A percentile compares a stretch with the other conserved stretches of the same genome.
phyloP scores from a whole-genome alignment of 2,888 invertebrate genomes.

The Linnaemya vulpina region DNA sequence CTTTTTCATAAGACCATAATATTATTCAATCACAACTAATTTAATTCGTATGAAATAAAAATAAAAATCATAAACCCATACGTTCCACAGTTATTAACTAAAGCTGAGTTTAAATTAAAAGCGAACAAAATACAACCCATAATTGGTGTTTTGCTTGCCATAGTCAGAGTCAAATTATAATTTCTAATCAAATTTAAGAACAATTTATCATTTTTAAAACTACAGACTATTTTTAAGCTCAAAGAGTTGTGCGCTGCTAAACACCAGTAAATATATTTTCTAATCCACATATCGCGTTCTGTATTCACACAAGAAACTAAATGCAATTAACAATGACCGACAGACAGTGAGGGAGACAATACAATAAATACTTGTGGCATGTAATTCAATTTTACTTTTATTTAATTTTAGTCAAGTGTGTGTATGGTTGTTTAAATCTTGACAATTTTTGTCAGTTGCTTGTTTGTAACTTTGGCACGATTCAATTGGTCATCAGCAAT shows the following conservation, averaged over 20 bases:
- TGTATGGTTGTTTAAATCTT: background rate
- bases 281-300: conserved; percentile 38
- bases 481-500: conserved; percentile 46
- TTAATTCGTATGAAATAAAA: no score
- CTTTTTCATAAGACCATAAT: no score
- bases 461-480: conserved; percentile 6
- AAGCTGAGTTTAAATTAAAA: no score
- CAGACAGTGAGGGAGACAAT: background rate
- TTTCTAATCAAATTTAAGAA: conserved; percentile 63
- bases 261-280: background rate
- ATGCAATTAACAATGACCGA: conserved; percentile 37
- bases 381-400: background rate
- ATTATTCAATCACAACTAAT: no score
- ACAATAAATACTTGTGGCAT: background rate
- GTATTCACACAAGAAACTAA: background rate
- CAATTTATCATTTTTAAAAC: conserved; percentile 45
- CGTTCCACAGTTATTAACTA: no score
- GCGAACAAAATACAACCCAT: conserved; percentile 4
- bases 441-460: conserved; percentile 1
- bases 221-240: background rate
- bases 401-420: background rate
- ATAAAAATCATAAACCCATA: no score
- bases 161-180: conserved; percentile 40
- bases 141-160: conserved; percentile 3
- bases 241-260: background rate